Evolutionary conservation across 2,888 invertebrate species (phyloP).

Genomic region (Acronicta psi): DNA sequence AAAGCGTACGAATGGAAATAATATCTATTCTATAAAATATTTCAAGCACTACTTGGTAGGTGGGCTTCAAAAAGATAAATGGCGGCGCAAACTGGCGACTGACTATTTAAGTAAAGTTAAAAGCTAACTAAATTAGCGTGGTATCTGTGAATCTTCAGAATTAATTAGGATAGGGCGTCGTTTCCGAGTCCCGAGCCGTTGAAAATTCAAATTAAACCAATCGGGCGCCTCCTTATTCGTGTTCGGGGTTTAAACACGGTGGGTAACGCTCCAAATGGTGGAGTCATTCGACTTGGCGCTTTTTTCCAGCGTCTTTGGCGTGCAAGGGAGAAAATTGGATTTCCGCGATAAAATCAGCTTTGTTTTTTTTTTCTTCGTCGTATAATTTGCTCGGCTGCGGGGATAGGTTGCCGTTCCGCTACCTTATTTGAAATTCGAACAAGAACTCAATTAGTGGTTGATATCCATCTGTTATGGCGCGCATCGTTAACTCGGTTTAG

Average conservation of each 20-base stretch:
- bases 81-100: slow-evolving; percentile 73
- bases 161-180: slow-evolving; percentile 84
- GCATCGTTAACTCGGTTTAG: slow-evolving; percentile 55
- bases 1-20: slow-evolving; percentile 49
- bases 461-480: slow-evolving; percentile 63
- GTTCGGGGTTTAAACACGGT: slow-evolving; percentile 86
- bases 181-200: slow-evolving; percentile 78
- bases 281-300: slow-evolving; percentile 88
- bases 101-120: slow-evolving; percentile 83
- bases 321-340: slow-evolving; percentile 89
- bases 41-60: slow-evolving; percentile 65
- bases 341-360: slow-evolving; percentile 89
- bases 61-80: slow-evolving; percentile 83
- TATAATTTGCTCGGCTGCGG: slow-evolving; percentile 80
- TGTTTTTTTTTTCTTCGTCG: slow-evolving; percentile 79
- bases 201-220: slow-evolving; percentile 89
- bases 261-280: slow-evolving; percentile 84
- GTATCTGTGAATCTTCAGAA: slow-evolving; percentile 87
- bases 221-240: slow-evolving; percentile 89
- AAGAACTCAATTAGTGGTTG: slow-evolving; percentile 82
- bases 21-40: slow-evolving; percentile 47
- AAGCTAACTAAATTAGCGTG: slow-evolving; percentile 86
- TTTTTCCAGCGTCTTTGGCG: slow-evolving; percentile 88
- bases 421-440: slow-evolving; percentile 78
- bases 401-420: slow-evolving; percentile 76